Base-by-base conservation (phyloP, 2,113 vertebrate species). In the Rhinichthys klamathensis region DNA sequence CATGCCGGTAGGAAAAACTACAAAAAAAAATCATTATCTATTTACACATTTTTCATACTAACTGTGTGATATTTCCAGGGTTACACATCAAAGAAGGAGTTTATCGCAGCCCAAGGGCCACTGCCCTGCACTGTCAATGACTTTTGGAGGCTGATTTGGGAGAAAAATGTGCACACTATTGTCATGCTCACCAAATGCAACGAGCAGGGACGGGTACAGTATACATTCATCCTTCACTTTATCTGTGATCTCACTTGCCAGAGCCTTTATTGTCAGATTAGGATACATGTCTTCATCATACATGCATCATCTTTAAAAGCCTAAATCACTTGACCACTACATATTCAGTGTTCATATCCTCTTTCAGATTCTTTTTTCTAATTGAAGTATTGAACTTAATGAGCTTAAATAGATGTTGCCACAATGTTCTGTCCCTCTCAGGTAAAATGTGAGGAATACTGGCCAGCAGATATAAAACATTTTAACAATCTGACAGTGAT, bases 91-190 rank as follows among this genome's bases (percentile, higher is more conserved):
- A 96, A 95, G 91, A 96, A 92, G 91, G 96, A 96, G 54, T 99
- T 98, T 92, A 99, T 99, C 91, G 97, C 97, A 90, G 96, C 97
- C 38, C 98, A 99, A 90, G 97, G 97, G 84, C 97, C 97, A 56
- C 92, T 99, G 85, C 95, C 96, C 87, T 95, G 95, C 86, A 98
- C 97, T 6, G 90, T 97, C 91, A 95, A 96, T 69, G 98, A 99
- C 89, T 99, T 98, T 93, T 99, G 98, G 97, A 96, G 94, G 86
- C 97, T 99, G 97, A 93, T 98, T 92, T 99, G 98, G 98, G 97
- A 98, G 92, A 97, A 96, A 92, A 95, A 94, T 56, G 94, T 98
- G 58, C 95, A 96, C 88, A 96, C 96, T 58, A 86, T 99, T 86
- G 96, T 98, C 91, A 99, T 97, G 97, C 91, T 99, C 89, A 99